Evolutionary conservation across 2,888 invertebrate genomes (phyloP).

Genomic region (Pinctada fucata): DNA sequence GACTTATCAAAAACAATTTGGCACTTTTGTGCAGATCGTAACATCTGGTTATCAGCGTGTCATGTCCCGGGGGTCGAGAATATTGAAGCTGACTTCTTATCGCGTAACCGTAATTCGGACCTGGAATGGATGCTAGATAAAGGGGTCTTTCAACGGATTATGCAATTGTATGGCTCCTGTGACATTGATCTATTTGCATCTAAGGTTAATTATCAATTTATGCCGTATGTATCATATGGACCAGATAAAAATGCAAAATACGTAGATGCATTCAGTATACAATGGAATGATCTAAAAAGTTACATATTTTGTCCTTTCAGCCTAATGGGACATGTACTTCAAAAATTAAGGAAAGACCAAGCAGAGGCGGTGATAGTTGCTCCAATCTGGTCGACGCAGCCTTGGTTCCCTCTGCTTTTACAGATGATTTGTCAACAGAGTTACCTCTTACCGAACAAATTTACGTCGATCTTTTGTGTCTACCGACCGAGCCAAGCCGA

Average conservation of each 20-base stretch:
- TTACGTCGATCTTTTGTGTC: constrained; percentile 9
- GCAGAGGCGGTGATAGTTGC: constrained; percentile 3
- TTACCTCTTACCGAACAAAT: constrained; percentile 19
- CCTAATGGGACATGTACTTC: constrained; percentile 11
- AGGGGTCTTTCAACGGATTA: neutral
- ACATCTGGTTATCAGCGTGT: constrained; percentile 24
- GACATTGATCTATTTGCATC: constrained; percentile 30
- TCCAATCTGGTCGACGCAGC: constrained; percentile 21
- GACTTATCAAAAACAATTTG: constrained; percentile 13
- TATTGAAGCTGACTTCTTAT: constrained; percentile 20
- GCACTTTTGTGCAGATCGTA: constrained; percentile 13
- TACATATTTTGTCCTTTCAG: constrained; percentile 35
- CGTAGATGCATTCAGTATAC: constrained; percentile 27
- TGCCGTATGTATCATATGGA: constrained; percentile 17
- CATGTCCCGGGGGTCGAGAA: constrained; percentile 18
- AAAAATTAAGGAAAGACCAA: constrained; percentile 20
- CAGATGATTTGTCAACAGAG: constrained; percentile 8
- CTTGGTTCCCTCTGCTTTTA: constrained; percentile 30
- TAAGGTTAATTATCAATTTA: constrained; percentile 13
- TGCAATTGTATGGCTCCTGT: neutral
- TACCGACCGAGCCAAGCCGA: constrained; percentile 27
- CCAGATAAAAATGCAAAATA: constrained; percentile 22
- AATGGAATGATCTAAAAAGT: constrained; percentile 1
- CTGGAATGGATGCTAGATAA: constrained; percentile 6
- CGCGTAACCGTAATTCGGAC: constrained; percentile 6